Percentiles rank a stretch among this genome's conserved stretches.
These are phyloP conservation scores for Phalloptychus januarius DNA, from an alignment of 2,797 vertebrate genomes.

Conservation along the genomic window DNA sequence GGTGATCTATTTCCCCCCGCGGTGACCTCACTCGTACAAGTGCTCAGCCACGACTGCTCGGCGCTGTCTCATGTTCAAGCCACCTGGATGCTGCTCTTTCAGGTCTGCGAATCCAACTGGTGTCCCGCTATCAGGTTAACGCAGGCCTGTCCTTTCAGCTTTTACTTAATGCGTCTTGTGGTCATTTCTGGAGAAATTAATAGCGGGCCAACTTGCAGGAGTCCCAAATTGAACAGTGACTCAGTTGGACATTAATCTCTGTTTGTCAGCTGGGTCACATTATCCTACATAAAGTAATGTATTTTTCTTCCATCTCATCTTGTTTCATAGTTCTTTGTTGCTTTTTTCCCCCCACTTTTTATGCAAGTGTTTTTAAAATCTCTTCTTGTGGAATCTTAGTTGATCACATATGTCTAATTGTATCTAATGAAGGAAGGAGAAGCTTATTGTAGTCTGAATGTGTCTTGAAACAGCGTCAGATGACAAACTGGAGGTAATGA, in stretches of 20 bases:
- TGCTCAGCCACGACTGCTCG: conserved; percentile 29
- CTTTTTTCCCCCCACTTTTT: neutral
- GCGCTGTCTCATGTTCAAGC: conserved; percentile 62
- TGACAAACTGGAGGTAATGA: neutral
- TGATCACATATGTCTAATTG: neutral
- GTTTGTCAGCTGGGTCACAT: conserved; percentile 9
- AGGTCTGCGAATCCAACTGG: conserved; percentile 51
- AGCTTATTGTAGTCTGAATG: neutral
- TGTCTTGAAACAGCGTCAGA: neutral
- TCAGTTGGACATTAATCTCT: conserved; percentile 45
- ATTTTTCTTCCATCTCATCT: neutral
- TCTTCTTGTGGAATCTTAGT: neutral
- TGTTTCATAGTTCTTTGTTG: neutral
- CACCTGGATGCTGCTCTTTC: conserved; percentile 52
- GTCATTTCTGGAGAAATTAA: conserved; percentile 70
- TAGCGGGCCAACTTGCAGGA: conserved; percentile 40
- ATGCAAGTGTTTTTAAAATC: neutral
- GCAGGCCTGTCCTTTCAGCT: conserved; percentile 63
- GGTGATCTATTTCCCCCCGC: conserved; percentile 63
- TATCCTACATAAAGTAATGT: neutral
- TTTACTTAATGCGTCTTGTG: conserved; percentile 80
- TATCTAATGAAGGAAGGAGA: neutral
- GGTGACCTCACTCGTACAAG: conserved; percentile 46
- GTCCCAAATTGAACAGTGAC: conserved; percentile 26
- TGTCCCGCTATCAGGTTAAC: conserved; percentile 71